Evolutionary conservation across 2,797 vertebrate genomes (phyloP), one percentile per base, ranked within the genome.

Genomic region (Coregonus sp.): DNA sequence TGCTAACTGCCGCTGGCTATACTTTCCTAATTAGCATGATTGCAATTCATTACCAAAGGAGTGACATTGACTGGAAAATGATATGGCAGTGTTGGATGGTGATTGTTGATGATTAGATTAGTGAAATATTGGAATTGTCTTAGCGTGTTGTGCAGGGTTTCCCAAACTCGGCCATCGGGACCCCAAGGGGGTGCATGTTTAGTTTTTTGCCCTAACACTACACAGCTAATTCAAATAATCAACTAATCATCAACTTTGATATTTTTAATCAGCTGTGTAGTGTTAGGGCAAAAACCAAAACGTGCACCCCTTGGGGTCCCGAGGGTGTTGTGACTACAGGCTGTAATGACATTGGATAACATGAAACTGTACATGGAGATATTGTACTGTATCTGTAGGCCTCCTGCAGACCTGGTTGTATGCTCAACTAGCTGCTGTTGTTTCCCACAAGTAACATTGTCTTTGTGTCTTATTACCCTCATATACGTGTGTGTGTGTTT

Each of bases 21-120:
- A 86, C 76, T 79, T 31, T 76, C 78, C 81, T 89, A 90, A 93
- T 92, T 88, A 92, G 86, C 88, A 88, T 80, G 83, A 88, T 80
- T 85, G 86, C 80, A 88, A 89, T 90, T 91, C 87, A 92, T 92
- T 88, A 91, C 81, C 88, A 80, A 86, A 33, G 80, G 85, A 92
- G 87, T 3, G n/a, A 61, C n/a, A 59, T 18, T 6, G n/a, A 4
- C 59, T 47, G 11, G 40, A 3, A 12, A 47, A 47, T 12, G 40
- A 2, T 47, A 47, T 47, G 40, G 40, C 40, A 11, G 40, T 47
- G 40, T 47, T 12, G 40, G 9, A 47, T 47, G 40, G 7, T 9
- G 9, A 11, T 47, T 47, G 40, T 47, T 11, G 40, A 47, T 47
- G 40, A 47, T 47, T 12, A 47, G 9, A 47, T 12, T 12, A 47